Conservation (phyloP, 2,888 invertebrate species). For the Drosophila colorata region DNA sequence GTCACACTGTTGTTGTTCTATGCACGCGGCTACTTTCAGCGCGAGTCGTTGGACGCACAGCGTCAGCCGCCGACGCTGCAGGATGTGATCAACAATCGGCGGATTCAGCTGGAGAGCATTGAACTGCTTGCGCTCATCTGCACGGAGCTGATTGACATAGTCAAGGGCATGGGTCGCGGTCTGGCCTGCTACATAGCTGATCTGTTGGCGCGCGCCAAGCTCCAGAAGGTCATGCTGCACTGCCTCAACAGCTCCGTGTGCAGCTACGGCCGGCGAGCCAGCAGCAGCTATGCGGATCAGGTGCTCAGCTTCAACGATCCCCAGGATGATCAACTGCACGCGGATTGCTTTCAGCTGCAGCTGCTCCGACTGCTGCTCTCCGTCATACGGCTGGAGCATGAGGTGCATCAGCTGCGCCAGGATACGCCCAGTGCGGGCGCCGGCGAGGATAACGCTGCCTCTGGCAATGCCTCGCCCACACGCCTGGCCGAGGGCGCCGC, state of each 20-base stretch:
- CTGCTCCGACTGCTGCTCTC: conserved; percentile 89
- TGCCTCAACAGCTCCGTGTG: conserved; percentile 91
- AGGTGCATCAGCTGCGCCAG: conserved; percentile 87
- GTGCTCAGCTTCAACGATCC: conserved; percentile 91
- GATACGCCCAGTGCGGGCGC: conserved; percentile 77
- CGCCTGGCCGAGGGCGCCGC: conserved; percentile 74
- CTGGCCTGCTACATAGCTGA: conserved; percentile 92
- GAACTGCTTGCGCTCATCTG: conserved; percentile 91
- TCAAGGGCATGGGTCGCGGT: conserved; percentile 90
- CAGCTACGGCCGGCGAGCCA: conserved; percentile 60
- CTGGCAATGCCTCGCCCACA: conserved; percentile 82
- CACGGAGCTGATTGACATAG: conserved; percentile 90
- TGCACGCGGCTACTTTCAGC: conserved; percentile 89
- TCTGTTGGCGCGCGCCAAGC: conserved; percentile 90
- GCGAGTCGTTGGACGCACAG: conserved; percentile 76
- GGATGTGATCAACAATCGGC: conserved; percentile 91
- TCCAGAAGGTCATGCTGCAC: conserved; percentile 93
- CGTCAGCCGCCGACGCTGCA: conserved; percentile 87
- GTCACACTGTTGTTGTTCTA: conserved; percentile 92
- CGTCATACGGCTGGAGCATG: conserved; percentile 91
- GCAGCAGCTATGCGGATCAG: conserved; percentile 89
- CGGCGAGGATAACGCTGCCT: conserved; percentile 55
- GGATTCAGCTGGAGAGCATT: conserved; percentile 91
- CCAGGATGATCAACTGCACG: conserved; percentile 87
- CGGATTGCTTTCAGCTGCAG: conserved; percentile 90